phyloP scores from a whole-genome alignment of 92 coral and sea anemone genomes.

The Phenganax stokvisi region DNA sequence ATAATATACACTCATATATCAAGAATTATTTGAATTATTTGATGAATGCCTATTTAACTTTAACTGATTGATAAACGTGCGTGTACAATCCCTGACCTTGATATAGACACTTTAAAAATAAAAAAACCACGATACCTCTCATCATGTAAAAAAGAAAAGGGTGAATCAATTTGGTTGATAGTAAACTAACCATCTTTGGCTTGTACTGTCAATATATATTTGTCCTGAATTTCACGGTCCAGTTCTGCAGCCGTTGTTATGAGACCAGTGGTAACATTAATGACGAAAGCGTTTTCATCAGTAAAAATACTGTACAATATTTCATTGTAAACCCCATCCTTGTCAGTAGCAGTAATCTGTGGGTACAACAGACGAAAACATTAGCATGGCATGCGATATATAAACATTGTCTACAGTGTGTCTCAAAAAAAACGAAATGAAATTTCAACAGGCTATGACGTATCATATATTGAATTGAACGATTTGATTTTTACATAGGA shows the following conservation, averaged over 20 bases:
- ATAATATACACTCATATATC: no score
- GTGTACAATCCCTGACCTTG: no score
- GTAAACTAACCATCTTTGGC: constrained; percentile 63
- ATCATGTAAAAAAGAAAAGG: background rate
- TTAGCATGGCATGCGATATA: no score
- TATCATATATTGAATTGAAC: no score
- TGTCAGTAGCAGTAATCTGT: constrained; percentile 21
- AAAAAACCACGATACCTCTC: background rate
- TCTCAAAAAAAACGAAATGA: no score
- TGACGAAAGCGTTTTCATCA: constrained; percentile 40
- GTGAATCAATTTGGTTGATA: background rate
- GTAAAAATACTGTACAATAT: constrained; percentile 38
- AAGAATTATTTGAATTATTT: no score
- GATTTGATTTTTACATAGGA: no score
- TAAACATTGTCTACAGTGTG: no score
- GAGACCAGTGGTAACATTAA: constrained; percentile 50
- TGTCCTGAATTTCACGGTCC: constrained; percentile 48
- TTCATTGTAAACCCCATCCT: constrained; percentile 36
- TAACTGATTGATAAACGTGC: constrained; percentile 28
- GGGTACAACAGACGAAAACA: background rate
- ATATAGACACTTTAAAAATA: no score
- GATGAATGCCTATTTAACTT: no score
- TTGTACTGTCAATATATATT: constrained; percentile 50
- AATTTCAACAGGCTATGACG: no score
- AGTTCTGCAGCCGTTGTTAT: constrained; percentile 32